phyloP scores from a whole-genome alignment of 2,113 vertebrate genomes.

The Scomber colias region DNA sequence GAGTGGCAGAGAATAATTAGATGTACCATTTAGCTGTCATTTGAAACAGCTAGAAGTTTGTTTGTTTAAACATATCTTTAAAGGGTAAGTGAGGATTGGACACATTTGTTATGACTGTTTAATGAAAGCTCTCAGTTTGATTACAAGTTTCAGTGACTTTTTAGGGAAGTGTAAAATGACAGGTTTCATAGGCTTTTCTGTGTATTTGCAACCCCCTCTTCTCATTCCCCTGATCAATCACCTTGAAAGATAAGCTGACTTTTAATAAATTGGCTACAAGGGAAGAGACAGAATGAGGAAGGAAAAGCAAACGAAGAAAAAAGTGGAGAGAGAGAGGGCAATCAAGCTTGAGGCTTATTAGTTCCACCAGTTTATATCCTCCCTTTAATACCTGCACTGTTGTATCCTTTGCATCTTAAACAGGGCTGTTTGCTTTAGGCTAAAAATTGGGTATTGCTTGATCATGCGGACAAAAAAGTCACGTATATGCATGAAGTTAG shows the following conservation, averaged over 20 bases:
- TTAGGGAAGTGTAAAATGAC: slow-evolving; percentile 13
- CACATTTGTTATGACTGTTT: slow-evolving; percentile 20
- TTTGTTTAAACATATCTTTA: background rate
- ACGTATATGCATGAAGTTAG: slow-evolving; percentile 13
- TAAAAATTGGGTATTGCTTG: slow-evolving; percentile 60
- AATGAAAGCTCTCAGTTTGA: slow-evolving; percentile 32
- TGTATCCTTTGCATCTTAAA: slow-evolving; percentile 79
- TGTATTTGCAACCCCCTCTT: slow-evolving; percentile 35
- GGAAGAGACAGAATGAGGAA: slow-evolving; percentile 38
- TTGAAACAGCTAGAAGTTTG: background rate
- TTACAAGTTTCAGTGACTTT: slow-evolving; percentile 35
- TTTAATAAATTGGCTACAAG: slow-evolving; percentile 75
- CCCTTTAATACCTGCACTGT: slow-evolving; percentile 74
- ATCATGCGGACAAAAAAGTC: slow-evolving; percentile 52
- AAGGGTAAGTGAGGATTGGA: background rate
- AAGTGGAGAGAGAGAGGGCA: slow-evolving; percentile 36
- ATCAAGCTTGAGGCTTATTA: slow-evolving; percentile 77
- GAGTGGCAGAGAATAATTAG: slow-evolving; percentile 15
- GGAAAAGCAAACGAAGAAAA: slow-evolving; percentile 35
- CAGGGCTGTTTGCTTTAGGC: slow-evolving; percentile 67
- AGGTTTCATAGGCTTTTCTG: slow-evolving; percentile 25
- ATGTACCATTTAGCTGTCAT: slow-evolving; percentile 26
- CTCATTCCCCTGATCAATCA: slow-evolving; percentile 68
- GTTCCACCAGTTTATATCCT: slow-evolving; percentile 81
- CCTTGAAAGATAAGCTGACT: slow-evolving; percentile 70